A percentile compares a stretch with the other conserved stretches of the same genome.
Evolutionary conservation across 2,797 vertebrate genomes (phyloP).

Genomic region (Onychomys torridus): DNA sequence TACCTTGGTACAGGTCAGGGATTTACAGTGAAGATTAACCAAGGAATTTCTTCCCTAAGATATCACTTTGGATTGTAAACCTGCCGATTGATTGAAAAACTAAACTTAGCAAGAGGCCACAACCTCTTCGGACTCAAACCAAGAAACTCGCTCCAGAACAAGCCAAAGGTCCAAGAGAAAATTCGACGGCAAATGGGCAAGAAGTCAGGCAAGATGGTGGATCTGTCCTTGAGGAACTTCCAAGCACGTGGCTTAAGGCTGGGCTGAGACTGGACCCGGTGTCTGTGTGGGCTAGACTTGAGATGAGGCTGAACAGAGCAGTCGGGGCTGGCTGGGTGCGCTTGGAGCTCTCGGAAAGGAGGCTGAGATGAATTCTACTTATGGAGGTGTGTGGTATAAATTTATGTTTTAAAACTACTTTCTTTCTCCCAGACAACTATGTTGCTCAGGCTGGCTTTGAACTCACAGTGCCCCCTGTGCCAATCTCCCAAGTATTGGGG

Average conservation of each 20-base stretch:
- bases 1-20: neutral
- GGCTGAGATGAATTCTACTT: conserved; percentile 15
- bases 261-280: neutral
- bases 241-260: neutral
- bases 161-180: conserved; percentile 58
- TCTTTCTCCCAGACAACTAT: neutral
- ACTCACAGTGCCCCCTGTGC: neutral
- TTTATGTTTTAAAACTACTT: neutral
- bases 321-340: neutral
- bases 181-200: neutral
- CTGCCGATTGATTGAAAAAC: conserved; percentile 47
- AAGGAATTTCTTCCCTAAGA: conserved; percentile 24
- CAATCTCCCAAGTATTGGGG: neutral
- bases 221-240: neutral
- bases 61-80: conserved; percentile 34
- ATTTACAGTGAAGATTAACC: conserved; percentile 23
- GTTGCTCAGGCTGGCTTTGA: neutral
- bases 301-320: neutral
- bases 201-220: conserved; percentile 11
- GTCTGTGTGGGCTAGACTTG: neutral
- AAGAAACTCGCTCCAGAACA: conserved; percentile 41
- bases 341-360: neutral
- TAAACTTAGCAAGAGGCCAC: conserved; percentile 48
- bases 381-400: neutral
- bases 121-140: conserved; percentile 5